Conservation (phyloP, 2,888 invertebrate species). For the Entomobrya multifasciata region DNA sequence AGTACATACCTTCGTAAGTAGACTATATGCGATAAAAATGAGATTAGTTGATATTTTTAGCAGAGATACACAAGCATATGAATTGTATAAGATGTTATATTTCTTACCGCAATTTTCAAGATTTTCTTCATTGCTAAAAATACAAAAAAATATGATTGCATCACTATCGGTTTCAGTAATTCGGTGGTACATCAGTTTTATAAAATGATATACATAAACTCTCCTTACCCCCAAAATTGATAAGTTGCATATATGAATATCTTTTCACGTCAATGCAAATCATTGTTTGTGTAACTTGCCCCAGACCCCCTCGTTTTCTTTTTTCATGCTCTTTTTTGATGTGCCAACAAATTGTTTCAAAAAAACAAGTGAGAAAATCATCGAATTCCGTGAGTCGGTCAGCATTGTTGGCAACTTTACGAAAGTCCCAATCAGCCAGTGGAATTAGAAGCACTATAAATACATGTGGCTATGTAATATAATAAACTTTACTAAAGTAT, state of each 20-base stretch:
- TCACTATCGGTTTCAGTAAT: not conserved
- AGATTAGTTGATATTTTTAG: too few species aligned
- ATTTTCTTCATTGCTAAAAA: slow-evolving; percentile 26
- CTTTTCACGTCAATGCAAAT: slow-evolving; percentile 34
- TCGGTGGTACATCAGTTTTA: too few species aligned
- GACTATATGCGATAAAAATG: too few species aligned
- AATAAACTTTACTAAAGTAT: too few species aligned
- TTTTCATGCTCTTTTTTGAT: not conserved
- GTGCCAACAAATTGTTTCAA: not conserved
- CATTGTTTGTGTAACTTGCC: slow-evolving; percentile 18
- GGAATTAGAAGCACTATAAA: too few species aligned
- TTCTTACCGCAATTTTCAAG: slow-evolving; percentile 3
- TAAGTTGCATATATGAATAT: slow-evolving; percentile 33
- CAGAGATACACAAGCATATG: too few species aligned
- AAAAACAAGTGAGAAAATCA: not conserved
- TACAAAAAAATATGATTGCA: not conserved
- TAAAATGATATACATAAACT: too few species aligned
- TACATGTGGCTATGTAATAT: too few species aligned
- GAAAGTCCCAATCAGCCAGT: too few species aligned
- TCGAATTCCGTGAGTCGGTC: slow-evolving; percentile 1
- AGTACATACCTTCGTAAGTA: too few species aligned
- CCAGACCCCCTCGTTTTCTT: not conserved
- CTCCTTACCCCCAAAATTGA: not conserved
- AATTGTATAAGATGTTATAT: too few species aligned
- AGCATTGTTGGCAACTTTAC: slow-evolving; percentile 17